Evolutionary conservation across 2,113 vertebrate genomes (phyloP).

Genomic region (Todiramphus chloris): DNA sequence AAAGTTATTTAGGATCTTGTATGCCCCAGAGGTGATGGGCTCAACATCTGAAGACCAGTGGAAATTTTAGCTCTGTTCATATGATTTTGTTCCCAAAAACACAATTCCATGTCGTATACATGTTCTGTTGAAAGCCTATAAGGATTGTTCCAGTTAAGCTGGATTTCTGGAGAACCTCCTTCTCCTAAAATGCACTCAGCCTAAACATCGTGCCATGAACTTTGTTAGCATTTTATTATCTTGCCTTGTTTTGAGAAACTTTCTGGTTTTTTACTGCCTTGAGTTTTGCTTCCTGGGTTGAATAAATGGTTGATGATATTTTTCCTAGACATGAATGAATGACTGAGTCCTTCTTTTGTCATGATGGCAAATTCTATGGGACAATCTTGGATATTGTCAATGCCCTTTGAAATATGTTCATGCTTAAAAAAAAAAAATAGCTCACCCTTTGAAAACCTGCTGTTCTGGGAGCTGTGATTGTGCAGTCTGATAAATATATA

Average conservation of each 20-base stretch:
- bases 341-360: not conserved
- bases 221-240: not conserved
- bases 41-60: not conserved
- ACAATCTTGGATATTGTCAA: not conserved
- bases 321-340: not conserved
- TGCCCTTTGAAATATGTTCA: not conserved
- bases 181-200: not conserved
- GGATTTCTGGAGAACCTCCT: not conserved
- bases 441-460: not conserved
- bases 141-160: not conserved
- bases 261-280: not conserved
- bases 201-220: not conserved
- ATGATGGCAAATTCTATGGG: not conserved
- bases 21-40: not conserved
- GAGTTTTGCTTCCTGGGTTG: not conserved
- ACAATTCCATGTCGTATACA: not conserved
- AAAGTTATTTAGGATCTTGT: not conserved
- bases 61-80: not conserved
- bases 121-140: not conserved
- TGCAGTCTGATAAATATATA: not conserved
- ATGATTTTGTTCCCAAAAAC: not conserved
- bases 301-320: not conserved
- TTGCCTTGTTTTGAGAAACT: not conserved
- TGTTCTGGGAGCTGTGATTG: not conserved
- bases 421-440: not conserved